A percentile compares a stretch with the other conserved stretches of the same genome.
These are phyloP conservation scores for Herminia tarsipennalis DNA, from an alignment of 2,888 invertebrate species.

Conservation along the genomic window DNA sequence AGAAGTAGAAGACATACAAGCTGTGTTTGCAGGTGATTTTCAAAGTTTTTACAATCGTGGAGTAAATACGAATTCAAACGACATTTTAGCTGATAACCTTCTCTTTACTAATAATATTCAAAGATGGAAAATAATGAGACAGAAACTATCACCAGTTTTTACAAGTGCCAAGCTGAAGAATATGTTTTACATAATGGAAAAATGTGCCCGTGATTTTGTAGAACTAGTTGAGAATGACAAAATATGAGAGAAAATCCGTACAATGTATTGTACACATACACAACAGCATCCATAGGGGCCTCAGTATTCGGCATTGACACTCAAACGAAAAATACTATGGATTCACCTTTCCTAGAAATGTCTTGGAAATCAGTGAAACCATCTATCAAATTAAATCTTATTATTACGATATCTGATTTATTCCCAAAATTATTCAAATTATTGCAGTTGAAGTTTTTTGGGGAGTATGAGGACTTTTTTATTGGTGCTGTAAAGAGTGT, in stretches of 20 bases:
- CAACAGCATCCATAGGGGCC: constrained; percentile 65
- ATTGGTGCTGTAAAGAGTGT: constrained; percentile 61
- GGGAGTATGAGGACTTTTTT: constrained; percentile 63
- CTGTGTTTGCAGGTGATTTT: constrained; percentile 60
- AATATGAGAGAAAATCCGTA: constrained; percentile 51
- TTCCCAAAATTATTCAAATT: constrained; percentile 53
- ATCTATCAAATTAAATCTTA: constrained; percentile 39
- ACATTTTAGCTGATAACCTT: constrained; percentile 61
- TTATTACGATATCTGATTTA: constrained; percentile 39
- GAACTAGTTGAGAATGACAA: constrained; percentile 49
- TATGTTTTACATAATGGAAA: constrained; percentile 69
- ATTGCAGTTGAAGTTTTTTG: constrained; percentile 57
- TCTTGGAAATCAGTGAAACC: constrained; percentile 53
- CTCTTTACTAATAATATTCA: constrained; percentile 60
- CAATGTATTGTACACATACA: constrained; percentile 58
- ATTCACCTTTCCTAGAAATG: constrained; percentile 66
- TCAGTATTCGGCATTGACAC: constrained; percentile 75
- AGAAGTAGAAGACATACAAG: constrained; percentile 61
- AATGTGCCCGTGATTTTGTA: constrained; percentile 62
- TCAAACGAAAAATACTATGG: constrained; percentile 58
- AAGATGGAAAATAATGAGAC: constrained; percentile 68
- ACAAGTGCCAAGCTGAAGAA: constrained; percentile 67
- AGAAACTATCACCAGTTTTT: constrained; percentile 71
- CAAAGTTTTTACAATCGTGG: constrained; percentile 65
- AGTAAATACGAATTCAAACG: constrained; percentile 52